Base-by-base conservation (phyloP, 1,140 invertebrate genomes). In the Meloidogyne floridensis region DNA sequence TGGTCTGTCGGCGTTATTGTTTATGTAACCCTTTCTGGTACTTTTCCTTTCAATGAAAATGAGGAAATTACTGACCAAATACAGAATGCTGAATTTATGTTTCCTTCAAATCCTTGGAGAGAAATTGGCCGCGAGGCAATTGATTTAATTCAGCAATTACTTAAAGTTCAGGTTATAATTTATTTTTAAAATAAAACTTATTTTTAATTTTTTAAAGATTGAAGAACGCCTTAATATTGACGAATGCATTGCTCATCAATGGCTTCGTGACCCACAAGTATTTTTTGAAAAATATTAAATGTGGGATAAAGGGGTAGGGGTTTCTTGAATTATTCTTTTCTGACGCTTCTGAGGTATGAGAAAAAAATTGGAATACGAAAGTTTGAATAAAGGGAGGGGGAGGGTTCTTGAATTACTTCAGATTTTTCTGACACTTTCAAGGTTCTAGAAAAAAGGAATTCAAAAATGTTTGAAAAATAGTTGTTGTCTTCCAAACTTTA, bases 51-150 rank as follows among this genome's bases (percentile, higher is more conserved):
- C 91, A 98, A 98, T 90, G 97, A 99, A 20, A 79, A 79, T 91
- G 97, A 98, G 92, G 97, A 99, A 91, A 98, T 99, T 81, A 95
- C 96, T 91, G 96, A 98, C 91, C 97, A 99, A 92, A 99, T 99
- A 85, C 95, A 98, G 92, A 98, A 99, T 93, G 97, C 97, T 54
- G 95, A 95, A 69, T 99, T 99, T 90, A 99, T 99, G 97, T 99
- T 98, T 92, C 97, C 97, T n/a, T 94, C 95, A 53, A 77, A 95
- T 91, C 96, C 96, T 0, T 99, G 97, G 97, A 95, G 95, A 90
- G 95, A 98, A 91, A 96, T 98, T 87, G 97, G 96, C 20, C 93
- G 93, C 53, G 94, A 97, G 92, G 96, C 96, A 80, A 96, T 98
- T 90, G 96, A 99, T 92, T 92, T 99, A 77, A 99, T 99, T 83